Evolutionary conservation across 2,797 vertebrate species (phyloP), one percentile per base, ranked within the genome.

Genomic region (Phyllotis vaccarum): DNA sequence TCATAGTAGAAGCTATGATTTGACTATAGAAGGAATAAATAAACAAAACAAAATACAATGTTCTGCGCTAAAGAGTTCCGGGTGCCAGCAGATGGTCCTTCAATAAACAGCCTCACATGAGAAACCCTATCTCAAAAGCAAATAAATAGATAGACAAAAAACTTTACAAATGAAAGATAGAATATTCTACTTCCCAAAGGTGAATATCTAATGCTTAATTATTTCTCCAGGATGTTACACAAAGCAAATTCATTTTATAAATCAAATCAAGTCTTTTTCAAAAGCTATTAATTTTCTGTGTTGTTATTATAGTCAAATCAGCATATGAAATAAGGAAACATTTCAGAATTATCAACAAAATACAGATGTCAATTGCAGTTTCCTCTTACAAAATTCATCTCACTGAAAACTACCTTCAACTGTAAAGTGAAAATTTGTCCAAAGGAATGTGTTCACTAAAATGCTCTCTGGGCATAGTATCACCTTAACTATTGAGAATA

Each of bases 231-330:
- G 13, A 21, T 29, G 74, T 70, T 58, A 82, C 3, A 68, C 24
- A 96, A 96, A 83, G 34, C 0, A 89, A 88, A 89, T 79, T 49
- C 64, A 46, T 52, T 87, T 54, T 86, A 17, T 86, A 94, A 94
- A 66, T 68, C 81, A 95, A 96, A 95, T 80, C 43, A 94, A 88
- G 52, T 40, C 31, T 79, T 62, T 79, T 43, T 92, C 27, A 68
- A 80, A 62, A 92, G 75, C 34, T 34, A 14, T 16, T 72, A 72
- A 79, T 66, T 58, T 86, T 22, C 31, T 80, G 54, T 72, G 70
- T 27, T 56, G 60, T 72, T 52, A 90, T 2, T 43, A 2, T 10
- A 83, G 14, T 94, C 27, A 94, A 95, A 76, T 9, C 14, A 93
- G 13, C 5, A 5, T 43, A 49, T 7, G 22, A 96, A 96, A 94